phyloP scores from a whole-genome alignment of 2,797 vertebrate species.

The Sebastes hopkinsi region DNA sequence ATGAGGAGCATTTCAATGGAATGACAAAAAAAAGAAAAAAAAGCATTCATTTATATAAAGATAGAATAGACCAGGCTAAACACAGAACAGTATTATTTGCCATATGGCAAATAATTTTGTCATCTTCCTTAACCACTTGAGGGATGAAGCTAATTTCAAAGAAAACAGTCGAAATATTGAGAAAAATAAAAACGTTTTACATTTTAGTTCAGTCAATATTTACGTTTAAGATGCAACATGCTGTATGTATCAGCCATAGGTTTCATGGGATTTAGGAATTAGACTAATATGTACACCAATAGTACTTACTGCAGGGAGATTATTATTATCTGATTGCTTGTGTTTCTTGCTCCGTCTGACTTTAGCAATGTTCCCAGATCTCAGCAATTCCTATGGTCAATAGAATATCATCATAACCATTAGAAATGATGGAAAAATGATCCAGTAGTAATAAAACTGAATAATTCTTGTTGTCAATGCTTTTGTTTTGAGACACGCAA shows the following conservation, averaged over 20 bases:
- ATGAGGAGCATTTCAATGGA: background rate
- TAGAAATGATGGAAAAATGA: background rate
- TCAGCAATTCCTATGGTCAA: background rate
- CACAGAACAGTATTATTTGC: background rate
- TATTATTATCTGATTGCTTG: background rate
- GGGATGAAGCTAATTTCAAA: background rate
- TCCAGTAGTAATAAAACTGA: background rate
- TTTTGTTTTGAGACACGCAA: too few species aligned
- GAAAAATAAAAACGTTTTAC: too few species aligned
- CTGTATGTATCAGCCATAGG: too few species aligned
- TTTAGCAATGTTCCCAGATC: background rate
- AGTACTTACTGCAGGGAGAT: background rate
- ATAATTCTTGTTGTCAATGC: too few species aligned
- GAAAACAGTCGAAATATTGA: too few species aligned
- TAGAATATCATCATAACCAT: background rate
- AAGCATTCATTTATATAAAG: background rate
- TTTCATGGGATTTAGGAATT: too few species aligned
- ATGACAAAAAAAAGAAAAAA: background rate
- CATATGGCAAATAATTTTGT: background rate
- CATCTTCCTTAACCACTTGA: background rate
- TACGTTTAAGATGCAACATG: too few species aligned
- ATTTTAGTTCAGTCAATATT: too few species aligned
- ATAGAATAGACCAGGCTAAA: background rate
- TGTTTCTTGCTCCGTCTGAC: background rate
- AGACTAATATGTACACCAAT: background rate